Base-by-base conservation (phyloP, 2,888 invertebrate species). In the Poecilobothrus nobilitatus region DNA sequence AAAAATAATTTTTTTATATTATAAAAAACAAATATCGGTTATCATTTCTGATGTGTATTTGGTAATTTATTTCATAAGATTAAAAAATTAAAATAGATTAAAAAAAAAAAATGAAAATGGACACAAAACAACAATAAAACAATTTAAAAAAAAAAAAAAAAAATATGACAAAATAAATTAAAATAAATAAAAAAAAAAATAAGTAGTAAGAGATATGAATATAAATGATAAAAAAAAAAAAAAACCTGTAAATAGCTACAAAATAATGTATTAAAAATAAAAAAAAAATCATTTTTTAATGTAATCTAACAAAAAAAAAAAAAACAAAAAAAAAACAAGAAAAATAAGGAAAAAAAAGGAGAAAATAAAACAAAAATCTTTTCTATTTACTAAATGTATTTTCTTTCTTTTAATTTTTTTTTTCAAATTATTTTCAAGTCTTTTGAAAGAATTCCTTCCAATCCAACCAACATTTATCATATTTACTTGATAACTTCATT, bases 41-140 rank as follows among this genome's bases (percentile, higher is more conserved):
- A 53, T 53, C 53, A 53, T 53, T 53, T 53, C 53, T 53, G 53
- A 53, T 53, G 53, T 53, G 53, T 53, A 53, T 53, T 37, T 41
- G 41, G 53, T 53, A 53, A 53, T 18, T 41, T 53, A 53, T 53
- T 53, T 53, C 53, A 53, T 53, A 53, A 53, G 53, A 53, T 53
- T 53, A 53, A 53, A 53, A 53, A 18, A 18, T 12, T 18, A 53
- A 18, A 53, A n/a, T 18, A 53, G 6, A 18, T 53, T 12, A 53
- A 53, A 53, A 53, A 41, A 53, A 41, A 53, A 53, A 12, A 53
- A 53, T 12, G 15, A 53, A 18, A 53, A 53, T 12, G 15, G 53
- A 53, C 18, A 18, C 15, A 53, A 53, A 53, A 53, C 15, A 18
- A 18, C 15, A n/a, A 41, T 15, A 41, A 15, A 12, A 27, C 27